Evolutionary conservation across 2,888 invertebrate genomes (phyloP), one percentile per base, ranked within the genome.

Genomic region (Agrochola macilenta): DNA sequence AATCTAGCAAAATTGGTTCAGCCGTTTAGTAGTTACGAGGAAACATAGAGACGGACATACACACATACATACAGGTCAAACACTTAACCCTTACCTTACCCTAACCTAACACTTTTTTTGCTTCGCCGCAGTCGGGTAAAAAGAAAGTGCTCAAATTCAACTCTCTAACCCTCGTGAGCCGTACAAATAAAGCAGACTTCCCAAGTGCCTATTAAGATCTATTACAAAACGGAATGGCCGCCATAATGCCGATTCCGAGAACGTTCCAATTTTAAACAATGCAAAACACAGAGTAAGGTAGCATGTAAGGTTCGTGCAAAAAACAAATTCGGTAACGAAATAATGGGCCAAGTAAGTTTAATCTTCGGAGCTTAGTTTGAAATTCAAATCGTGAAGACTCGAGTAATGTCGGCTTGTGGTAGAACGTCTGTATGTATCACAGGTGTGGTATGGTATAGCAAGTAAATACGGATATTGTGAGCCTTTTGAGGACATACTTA

Each of bases 301-400:
- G 81, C 76, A 76, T 81, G 81, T 78, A 46, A 70, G 70, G 80
- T 88, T 88, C 88, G 88, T 89, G 88, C 82, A 81, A 76, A 82
- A 86, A 86, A 81, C 88, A 80, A 88, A 88, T 87, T 88, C 74
- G 88, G 79, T 82, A 87, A 83, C 82, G 71, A 79, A 87, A 87
- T 87, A 89, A 88, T 89, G 73, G 84, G 70, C 71, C 74, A 70
- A 83, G 84, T 82, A 85, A 82, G 89, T 88, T 87, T 88, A 88
- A 87, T 89, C 86, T 88, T 81, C 72, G 73, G 61, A 60, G 80
- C 83, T 87, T 88, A 85, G 84, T 89, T 91, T 88, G 91, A 90
- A 91, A 89, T 91, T 89, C 86, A 89, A 90, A 91, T 91, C 64
- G 79, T 78, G 82, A 78, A 82, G 76, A 83, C 71, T 83, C 74